Evolutionary conservation across 2,888 invertebrate species (phyloP), one percentile per base, ranked within the genome.

Genomic region (Pelosia muscerda): DNA sequence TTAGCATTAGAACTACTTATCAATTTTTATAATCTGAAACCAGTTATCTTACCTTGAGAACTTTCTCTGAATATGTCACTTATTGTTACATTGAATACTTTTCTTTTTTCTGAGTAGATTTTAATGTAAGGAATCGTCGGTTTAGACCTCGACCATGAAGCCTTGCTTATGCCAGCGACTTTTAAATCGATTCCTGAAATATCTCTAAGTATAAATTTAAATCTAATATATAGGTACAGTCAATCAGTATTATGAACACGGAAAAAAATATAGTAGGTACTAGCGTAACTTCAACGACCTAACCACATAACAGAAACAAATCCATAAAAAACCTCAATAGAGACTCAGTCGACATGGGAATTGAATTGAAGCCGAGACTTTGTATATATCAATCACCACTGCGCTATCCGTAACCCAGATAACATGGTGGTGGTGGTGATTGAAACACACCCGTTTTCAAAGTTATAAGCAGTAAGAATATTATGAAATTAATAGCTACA

Each of bases 41-140:
- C 1, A n/a, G 15, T 62, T 15, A 23, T 66, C 73, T 77, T 73
- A 84, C 84, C 80, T 72, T 81, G 84, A 84, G 74, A 83, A 73
- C 71, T 81, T 66, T 87, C 86, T 58, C 82, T 81, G 75, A 93
- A 91, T 58, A 92, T 80, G 67, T 91, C 83, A 0, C 65, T 70
- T 38, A 89, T 84, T 64, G 81, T 75, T 6, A 89, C 78, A 59
- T 84, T 84, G 5, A 94, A 77, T n/a, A 93, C 62, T 74, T 86
- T 90, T 66, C 81, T 84, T 74, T 90, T 91, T 70, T 88, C 89
- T 0, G 92, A 89, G 78, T 94, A 94, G 26, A 90, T 84, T 82
- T 88, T 92, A 49, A 94, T 86, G 68, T 89, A 93, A 0, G 94
- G 94, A 42, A 92, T 77, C 2, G 90, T 90, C 2, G 94, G 90